Evolutionary conservation across 2,113 vertebrate species (phyloP).

Genomic region (Acanthochromis polyacanthus): DNA sequence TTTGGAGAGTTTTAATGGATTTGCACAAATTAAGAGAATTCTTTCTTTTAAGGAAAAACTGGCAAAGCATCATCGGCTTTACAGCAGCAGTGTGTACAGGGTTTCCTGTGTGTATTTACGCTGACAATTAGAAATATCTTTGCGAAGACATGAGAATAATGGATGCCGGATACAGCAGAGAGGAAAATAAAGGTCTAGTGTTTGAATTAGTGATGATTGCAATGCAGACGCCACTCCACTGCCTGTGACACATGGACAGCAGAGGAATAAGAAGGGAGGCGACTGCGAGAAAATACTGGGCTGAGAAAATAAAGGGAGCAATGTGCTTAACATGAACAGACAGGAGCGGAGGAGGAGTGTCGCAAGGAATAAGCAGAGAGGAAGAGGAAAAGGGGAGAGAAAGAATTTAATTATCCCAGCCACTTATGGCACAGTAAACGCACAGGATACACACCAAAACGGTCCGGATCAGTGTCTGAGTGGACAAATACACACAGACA

Average conservation of each 20-base stretch:
- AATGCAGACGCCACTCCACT: constrained; percentile 27
- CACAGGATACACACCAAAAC: neutral
- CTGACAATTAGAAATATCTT: constrained; percentile 34
- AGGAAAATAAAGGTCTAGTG: constrained; percentile 45
- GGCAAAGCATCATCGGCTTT: no score
- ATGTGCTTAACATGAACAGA: constrained; percentile 60
- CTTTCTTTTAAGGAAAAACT: no score
- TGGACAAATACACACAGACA: constrained; percentile 5
- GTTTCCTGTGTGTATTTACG: neutral
- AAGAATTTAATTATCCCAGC: constrained; percentile 56
- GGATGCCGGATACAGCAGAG: constrained; percentile 43
- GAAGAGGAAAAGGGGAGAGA: constrained; percentile 34
- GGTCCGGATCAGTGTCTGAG: constrained; percentile 13
- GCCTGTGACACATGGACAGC: constrained; percentile 63
- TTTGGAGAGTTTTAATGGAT: neutral
- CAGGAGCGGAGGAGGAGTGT: constrained; percentile 64
- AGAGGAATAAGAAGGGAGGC: constrained; percentile 28
- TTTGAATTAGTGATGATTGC: constrained; percentile 73
- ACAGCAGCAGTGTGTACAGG: neutral
- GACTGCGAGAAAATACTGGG: constrained; percentile 28
- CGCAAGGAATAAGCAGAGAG: constrained; percentile 31
- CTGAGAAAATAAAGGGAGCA: constrained; percentile 48
- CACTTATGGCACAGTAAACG: constrained; percentile 34
- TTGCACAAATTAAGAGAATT: neutral
- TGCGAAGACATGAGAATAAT: constrained; percentile 56